These are phyloP conservation scores for Epirrita christyi DNA, from an alignment of 2,888 invertebrate genomes.

Conservation along the genomic window DNA sequence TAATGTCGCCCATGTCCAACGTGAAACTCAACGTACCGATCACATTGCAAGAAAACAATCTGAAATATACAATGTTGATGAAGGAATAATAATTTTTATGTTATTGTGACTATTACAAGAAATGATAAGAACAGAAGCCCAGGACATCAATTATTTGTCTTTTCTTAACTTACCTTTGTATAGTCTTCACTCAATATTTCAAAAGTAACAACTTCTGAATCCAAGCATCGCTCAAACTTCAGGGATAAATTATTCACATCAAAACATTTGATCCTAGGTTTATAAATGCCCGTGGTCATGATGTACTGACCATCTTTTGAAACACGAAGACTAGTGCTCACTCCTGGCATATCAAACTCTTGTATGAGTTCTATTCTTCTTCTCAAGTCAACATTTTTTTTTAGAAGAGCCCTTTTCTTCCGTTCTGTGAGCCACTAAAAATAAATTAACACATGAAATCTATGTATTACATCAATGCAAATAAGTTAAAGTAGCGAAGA, in stretches of 20 bases:
- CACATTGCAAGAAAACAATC: constrained; percentile 94
- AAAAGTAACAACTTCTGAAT: constrained; percentile 98
- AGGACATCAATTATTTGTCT: too few species aligned
- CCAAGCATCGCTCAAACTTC: constrained; percentile 99
- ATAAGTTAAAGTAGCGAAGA: not conserved
- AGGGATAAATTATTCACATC: constrained; percentile 98
- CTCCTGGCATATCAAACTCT: constrained; percentile 99
- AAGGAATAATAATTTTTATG: too few species aligned
- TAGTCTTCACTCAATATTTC: constrained; percentile 97
- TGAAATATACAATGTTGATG: constrained; percentile 55
- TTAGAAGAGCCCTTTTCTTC: constrained; percentile 91
- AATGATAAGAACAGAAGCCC: not conserved
- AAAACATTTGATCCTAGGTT: constrained; percentile 97
- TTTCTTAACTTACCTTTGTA: constrained; percentile 93
- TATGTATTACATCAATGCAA: not conserved
- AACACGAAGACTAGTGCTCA: constrained; percentile 93
- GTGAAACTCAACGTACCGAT: constrained; percentile 97
- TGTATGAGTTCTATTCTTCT: constrained; percentile 98
- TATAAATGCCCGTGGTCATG: constrained; percentile 97
- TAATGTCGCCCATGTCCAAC: constrained; percentile 96
- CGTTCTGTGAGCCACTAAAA: constrained; percentile 94
- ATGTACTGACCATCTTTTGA: constrained; percentile 97
- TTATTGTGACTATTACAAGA: too few species aligned
- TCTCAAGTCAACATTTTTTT: constrained; percentile 95
- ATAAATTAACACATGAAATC: constrained; percentile 2